Base-by-base conservation (phyloP, 2,888 invertebrate genomes). In the Amphimallon solstitiale region DNA sequence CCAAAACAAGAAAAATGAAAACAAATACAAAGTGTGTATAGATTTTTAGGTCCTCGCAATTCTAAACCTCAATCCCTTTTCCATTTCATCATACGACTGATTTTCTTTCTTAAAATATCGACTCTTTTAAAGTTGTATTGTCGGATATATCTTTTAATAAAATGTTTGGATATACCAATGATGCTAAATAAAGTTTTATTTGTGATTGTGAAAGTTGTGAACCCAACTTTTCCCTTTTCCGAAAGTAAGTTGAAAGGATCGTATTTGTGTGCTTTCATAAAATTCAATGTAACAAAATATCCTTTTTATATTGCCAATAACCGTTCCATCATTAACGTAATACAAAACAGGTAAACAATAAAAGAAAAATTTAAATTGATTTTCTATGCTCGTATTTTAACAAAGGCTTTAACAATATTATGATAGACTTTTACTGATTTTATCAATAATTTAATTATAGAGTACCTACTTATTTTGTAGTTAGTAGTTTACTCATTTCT, bases 101-200 rank as follows among this genome's bases (percentile, higher is more conserved):
- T 59, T 59, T 29, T 43, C 14, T 15, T 43, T 43, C 43, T 59
- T 59, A 43, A 59, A 59, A 59, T 59, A 59, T 59, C 56, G 56
- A 59, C 56, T 43, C 43, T 43, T 59, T 59, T 59, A 59, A 59
- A 59, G 56, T 59, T 59, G 43, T 59, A 59, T 59, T 43, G 56
- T 17, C 56, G 40, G 40, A 59, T 59, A 59, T 43, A 43, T 59
- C 56, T 43, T 59, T n/a, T 59, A 43, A 59, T 59, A 59, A 59
- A 59, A 59, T 59, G 56, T 59, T 59, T 59, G 56, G 56, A 43
- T 59, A 43, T 43, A 43, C 56, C 56, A 43, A 43, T 59, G 56
- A 59, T 59, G 43, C 56, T 59, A 59, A 59, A 59, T 59, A 59
- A 59, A 59, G 56, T 59, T 59, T 59, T 43, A 40, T 59, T 59